Conservation (phyloP, 2,113 vertebrate genomes). For the Leptocoma aspasia region DNA sequence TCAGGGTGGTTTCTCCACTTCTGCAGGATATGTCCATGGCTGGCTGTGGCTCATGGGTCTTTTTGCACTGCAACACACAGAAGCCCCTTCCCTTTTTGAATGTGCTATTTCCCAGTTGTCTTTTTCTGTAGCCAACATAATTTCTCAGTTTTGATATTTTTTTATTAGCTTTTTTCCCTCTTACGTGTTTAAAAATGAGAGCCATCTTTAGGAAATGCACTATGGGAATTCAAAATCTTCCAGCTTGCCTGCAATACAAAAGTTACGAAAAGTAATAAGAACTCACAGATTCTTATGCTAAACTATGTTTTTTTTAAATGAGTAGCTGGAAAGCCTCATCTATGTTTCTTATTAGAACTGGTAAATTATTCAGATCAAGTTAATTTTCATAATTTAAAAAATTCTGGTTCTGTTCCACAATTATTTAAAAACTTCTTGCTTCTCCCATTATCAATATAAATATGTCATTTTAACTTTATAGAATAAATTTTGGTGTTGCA, state of each 20-base stretch:
- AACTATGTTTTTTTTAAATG: neutral
- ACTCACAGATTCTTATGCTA: neutral
- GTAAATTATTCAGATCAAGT: neutral
- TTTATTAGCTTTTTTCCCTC: accelerated
- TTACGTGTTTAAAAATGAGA: neutral
- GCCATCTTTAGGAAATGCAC: neutral
- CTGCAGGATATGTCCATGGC: accelerated
- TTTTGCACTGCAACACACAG: neutral
- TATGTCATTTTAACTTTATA: neutral
- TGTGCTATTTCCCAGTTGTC: neutral
- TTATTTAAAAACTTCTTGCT: neutral
- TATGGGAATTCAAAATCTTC: neutral
- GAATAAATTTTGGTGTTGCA: neutral
- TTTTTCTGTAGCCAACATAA: neutral
- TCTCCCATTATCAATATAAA: neutral
- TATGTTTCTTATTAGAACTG: neutral
- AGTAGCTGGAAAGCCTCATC: neutral
- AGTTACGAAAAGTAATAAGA: neutral
- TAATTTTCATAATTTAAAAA: neutral
- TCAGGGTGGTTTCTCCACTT: neutral
- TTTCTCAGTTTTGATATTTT: neutral
- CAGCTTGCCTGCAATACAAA: neutral
- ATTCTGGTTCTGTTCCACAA: neutral
- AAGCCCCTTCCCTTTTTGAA: neutral
- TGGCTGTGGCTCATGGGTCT: neutral